These are phyloP conservation scores for Clitarchus hookeri DNA, from an alignment of 2,888 invertebrate species.

Conservation along the genomic window DNA sequence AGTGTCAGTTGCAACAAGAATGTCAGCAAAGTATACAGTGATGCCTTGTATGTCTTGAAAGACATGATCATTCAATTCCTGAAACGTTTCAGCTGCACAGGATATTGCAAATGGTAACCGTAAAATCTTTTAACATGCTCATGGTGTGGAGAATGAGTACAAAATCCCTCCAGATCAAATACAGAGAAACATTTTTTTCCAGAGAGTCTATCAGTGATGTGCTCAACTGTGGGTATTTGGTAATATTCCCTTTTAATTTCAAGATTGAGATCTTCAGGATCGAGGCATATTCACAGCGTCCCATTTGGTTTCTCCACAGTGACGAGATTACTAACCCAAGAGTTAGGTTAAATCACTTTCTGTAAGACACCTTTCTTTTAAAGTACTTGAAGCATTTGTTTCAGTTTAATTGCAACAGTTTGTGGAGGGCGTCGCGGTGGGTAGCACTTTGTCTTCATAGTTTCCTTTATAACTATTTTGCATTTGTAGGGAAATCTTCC, in stretches of 20 bases:
- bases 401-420: background rate
- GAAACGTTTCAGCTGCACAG: slow-evolving; percentile 16
- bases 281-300: no score
- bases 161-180: background rate
- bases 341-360: background rate
- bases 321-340: slow-evolving; percentile 6
- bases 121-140: background rate
- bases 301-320: background rate
- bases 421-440: no score
- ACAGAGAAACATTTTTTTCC: background rate
- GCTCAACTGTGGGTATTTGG: background rate
- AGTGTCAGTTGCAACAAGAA: background rate
- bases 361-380: background rate
- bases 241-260: slow-evolving; percentile 12
- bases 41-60: background rate
- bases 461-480: background rate
- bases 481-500: slow-evolving; percentile 22
- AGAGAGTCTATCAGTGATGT: background rate
- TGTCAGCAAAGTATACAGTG: slow-evolving; percentile 16
- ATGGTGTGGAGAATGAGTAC: background rate
- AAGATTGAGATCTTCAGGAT: background rate
- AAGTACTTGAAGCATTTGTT: background rate
- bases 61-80: background rate
- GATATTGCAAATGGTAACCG: background rate
- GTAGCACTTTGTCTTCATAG: background rate